Base-by-base conservation (phyloP, 2,113 vertebrate genomes). In the Rhagologus leucostigma region DNA sequence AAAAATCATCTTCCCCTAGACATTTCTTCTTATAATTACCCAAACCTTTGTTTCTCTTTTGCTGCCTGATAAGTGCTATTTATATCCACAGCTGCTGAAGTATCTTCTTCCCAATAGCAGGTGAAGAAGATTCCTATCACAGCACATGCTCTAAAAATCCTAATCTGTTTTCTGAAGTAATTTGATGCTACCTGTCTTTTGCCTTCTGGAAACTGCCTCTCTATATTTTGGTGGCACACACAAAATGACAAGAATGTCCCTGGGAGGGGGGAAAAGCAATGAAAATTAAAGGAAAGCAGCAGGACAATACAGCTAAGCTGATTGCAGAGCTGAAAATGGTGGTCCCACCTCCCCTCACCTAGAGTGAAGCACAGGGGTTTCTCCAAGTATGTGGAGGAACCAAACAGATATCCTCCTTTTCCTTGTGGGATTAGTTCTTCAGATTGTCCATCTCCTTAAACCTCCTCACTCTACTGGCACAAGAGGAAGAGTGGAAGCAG, bases 151-250 rank as follows among this genome's bases (percentile, higher is more conserved):
- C 63, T 84, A 62, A 71, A 91, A 89, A 71, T 64, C 69, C 69
- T 67, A 17, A 35, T 87, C 79, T 71, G 35, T 90, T 92, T 95
- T 86, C 82, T 75, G 14, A 71, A 96, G 88, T 53, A 26, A 81
- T 90, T 88, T 74, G 88, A 67, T 86, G 85, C 75, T 96, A 95
- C 96, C 95, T 97, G 96, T 83, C 68, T 93, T 95, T 86, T 92
- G 83, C 73, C n/a, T 92, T 63, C 35, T 19, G 10, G 49, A 88
- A 94, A 78, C 23, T 13, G 29, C 30, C 24, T 23, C 64, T 91
- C 47, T 85, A 1, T 53, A 44, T 73, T 89, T 83, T 73, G 46
- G 33, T 79, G 67, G 27, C 42, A 83, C 23, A 13, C 33, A 59
- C 19, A 56, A 85, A 93, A 96, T 74, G n/a, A 55, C 42, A 69